Evolutionary conservation across 1,140 invertebrate genomes (phyloP).

Genomic region (Araneus ventricosus): DNA sequence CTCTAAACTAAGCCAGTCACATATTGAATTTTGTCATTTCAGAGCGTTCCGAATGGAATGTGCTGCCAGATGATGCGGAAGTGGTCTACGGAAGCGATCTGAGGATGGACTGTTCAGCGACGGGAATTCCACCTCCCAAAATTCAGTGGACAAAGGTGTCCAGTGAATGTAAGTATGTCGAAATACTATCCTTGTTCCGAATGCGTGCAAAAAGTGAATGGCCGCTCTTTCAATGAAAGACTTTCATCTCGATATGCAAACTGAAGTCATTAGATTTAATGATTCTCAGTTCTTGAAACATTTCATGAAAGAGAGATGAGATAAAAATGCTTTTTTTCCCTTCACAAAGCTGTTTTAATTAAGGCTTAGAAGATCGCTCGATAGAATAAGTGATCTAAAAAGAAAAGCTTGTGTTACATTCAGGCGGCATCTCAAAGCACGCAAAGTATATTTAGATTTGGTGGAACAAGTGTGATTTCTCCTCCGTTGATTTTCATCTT

Average conservation of each 20-base stretch:
- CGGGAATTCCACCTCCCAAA: slow-evolving; percentile 69
- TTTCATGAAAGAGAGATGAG: neutral
- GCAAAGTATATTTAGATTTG: neutral
- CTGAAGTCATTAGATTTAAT: neutral
- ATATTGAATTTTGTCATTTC: no score
- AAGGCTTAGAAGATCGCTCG: no score
- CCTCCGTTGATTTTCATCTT: no score
- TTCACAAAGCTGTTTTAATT: no score
- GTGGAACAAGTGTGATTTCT: no score
- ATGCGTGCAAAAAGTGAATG: no score
- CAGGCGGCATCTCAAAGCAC: neutral
- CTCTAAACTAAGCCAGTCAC: no score
- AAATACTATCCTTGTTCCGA: no score
- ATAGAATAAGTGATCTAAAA: neutral
- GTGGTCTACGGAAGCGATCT: slow-evolving; percentile 46
- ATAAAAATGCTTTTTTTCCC: neutral
- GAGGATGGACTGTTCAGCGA: slow-evolving; percentile 72
- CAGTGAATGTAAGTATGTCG: neutral
- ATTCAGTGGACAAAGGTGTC: slow-evolving; percentile 65
- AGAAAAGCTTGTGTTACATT: neutral
- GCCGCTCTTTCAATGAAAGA: no score
- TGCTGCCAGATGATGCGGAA: slow-evolving; percentile 65
- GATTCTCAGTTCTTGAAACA: neutral
- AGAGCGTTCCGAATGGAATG: slow-evolving; percentile 72
- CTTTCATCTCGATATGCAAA: no score